Conservation (phyloP, 2,797 vertebrate genomes). For the Remorina albescens region DNA sequence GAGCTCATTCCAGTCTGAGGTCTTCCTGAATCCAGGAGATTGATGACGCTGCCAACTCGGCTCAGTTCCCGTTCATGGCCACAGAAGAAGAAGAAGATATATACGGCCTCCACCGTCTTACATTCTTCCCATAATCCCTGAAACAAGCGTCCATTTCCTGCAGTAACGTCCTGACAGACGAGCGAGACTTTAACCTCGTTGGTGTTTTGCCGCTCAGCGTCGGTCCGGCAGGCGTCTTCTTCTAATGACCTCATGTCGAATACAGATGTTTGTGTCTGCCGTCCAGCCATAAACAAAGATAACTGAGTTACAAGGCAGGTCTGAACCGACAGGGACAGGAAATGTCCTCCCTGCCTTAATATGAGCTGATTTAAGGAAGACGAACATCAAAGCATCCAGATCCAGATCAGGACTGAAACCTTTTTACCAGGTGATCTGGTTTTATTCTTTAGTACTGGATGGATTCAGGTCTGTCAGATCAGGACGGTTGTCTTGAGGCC, state of each 20-base stretch:
- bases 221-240: background rate
- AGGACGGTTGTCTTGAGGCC: no score
- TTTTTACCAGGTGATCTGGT: no score
- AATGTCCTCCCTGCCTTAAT: background rate
- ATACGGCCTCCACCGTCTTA: background rate
- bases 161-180: background rate
- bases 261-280: constrained; percentile 21
- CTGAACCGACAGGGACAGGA: constrained; percentile 7
- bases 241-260: constrained; percentile 13
- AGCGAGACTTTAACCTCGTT: background rate
- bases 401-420: no score
- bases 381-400: background rate
- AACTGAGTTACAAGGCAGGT: constrained; percentile 42
- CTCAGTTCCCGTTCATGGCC: background rate
- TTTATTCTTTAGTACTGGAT: no score
- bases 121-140: background rate
- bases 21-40: no score
- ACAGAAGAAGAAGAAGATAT: background rate
- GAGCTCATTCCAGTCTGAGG: no score
- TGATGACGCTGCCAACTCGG: background rate
- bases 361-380: background rate
- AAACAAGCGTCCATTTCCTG: background rate
- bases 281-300: constrained; percentile 43
- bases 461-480: no score
- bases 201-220: background rate